These are phyloP conservation scores for Tamias sibiricus DNA, from an alignment of 2,113 vertebrate genomes.

Conservation along the genomic window DNA sequence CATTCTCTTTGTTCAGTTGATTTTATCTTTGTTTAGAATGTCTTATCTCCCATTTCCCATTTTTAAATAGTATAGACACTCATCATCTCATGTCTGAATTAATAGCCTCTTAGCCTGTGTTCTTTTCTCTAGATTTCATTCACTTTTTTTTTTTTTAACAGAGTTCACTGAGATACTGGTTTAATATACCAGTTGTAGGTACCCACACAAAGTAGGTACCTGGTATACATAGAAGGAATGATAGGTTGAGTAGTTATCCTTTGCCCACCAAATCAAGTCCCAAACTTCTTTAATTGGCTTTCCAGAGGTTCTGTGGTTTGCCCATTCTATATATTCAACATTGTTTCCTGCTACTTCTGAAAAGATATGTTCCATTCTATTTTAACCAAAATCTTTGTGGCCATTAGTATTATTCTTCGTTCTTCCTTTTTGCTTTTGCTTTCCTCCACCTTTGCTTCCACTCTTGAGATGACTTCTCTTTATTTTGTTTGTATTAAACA, in stretches of 20 bases:
- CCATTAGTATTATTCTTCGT: neutral
- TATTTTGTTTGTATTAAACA: slow-evolving; percentile 4
- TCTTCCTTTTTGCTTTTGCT: slow-evolving; percentile 21
- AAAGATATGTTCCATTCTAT: neutral
- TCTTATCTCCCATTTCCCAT: neutral
- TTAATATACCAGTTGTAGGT: neutral
- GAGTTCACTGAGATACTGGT: neutral
- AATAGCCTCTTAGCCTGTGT: neutral
- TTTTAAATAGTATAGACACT: neutral
- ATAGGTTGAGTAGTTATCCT: neutral
- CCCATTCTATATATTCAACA: neutral
- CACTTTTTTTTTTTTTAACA: neutral
- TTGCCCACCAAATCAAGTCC: neutral
- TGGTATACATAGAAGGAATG: neutral
- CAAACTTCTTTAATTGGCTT: neutral
- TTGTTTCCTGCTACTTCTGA: neutral
- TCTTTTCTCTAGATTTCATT: slow-evolving; percentile 40
- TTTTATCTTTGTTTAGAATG: slow-evolving; percentile 25
- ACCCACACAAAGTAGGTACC: neutral
- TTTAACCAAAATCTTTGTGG: slow-evolving; percentile 17
- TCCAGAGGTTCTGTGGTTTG: neutral
- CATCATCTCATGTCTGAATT: slow-evolving; percentile 18
- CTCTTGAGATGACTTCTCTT: slow-evolving; percentile 3
- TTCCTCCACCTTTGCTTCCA: neutral
- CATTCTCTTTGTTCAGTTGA: neutral